These are phyloP conservation scores for Aelia acuminata DNA, from an alignment of 2,888 invertebrate genomes.

Conservation along the genomic window DNA sequence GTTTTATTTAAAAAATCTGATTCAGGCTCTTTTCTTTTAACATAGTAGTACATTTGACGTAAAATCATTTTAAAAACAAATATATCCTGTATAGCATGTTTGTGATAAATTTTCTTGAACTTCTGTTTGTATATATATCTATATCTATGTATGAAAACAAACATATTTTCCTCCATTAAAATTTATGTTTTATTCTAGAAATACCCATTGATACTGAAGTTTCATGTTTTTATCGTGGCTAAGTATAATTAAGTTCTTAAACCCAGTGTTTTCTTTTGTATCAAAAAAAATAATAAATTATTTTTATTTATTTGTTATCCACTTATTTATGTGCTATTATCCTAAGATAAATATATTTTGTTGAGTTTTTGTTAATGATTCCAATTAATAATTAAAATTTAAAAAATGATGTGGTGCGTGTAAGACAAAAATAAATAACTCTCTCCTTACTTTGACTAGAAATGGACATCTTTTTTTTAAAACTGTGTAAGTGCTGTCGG, in stretches of 20 bases:
- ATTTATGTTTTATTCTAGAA: background rate
- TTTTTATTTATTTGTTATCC: background rate
- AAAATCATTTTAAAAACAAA: background rate
- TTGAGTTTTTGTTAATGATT: background rate
- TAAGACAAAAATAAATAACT: too few relatives aligned
- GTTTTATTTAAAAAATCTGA: background rate
- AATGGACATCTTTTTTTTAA: too few relatives aligned
- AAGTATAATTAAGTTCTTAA: background rate
- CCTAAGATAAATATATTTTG: background rate
- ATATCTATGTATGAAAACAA: background rate
- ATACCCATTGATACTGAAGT: background rate
- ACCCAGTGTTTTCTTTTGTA: background rate
- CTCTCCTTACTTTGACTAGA: too few relatives aligned
- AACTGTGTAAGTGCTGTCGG: background rate
- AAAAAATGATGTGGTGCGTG: too few relatives aligned
- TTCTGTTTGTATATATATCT: conserved; percentile 19
- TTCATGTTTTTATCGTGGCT: background rate
- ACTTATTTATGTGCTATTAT: background rate
- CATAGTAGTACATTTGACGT: background rate
- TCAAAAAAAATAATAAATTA: background rate
- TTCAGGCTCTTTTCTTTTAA: background rate
- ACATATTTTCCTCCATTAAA: background rate
- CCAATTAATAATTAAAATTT: background rate
- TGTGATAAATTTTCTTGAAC: background rate
- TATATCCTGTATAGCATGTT: background rate